These are phyloP conservation scores for Chitala chitala DNA, from an alignment of 2,113 vertebrate genomes.

Conservation along the genomic window DNA sequence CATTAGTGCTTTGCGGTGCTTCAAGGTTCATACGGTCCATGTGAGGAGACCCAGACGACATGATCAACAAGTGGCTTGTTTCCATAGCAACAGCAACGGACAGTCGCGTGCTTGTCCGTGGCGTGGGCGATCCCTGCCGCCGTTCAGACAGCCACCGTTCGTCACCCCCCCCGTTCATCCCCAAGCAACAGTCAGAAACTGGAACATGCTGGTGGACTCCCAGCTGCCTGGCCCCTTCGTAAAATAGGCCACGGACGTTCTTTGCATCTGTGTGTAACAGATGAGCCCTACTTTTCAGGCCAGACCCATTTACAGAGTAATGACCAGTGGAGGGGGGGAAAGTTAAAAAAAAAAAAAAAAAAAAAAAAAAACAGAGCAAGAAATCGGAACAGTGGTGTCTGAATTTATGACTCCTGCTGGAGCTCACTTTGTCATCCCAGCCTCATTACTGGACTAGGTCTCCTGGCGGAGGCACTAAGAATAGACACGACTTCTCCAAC, in stretches of 20 bases:
- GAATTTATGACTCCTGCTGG: conserved; percentile 44
- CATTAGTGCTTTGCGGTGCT: too few relatives aligned
- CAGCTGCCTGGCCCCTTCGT: background rate
- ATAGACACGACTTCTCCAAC: conserved; percentile 48
- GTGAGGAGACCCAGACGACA: too few relatives aligned
- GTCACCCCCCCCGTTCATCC: background rate
- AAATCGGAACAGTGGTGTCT: conserved; percentile 10
- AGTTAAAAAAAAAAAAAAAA: conserved; percentile 18
- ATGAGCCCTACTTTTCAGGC: conserved; percentile 35
- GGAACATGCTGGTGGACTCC: background rate
- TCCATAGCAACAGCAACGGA: too few relatives aligned
- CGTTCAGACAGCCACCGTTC: background rate
- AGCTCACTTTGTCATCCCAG: conserved; percentile 56
- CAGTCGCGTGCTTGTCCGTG: too few relatives aligned
- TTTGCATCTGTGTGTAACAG: conserved; percentile 29
- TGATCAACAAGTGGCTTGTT: too few relatives aligned
- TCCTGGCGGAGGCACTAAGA: conserved; percentile 49
- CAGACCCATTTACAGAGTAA: conserved; percentile 32
- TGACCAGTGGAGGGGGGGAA: conserved; percentile 13
- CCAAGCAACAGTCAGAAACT: background rate
- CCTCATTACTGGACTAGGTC: conserved; percentile 54
- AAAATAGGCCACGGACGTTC: conserved; percentile 6
- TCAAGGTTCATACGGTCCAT: too few relatives aligned
- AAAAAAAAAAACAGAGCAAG: background rate
- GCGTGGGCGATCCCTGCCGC: too few relatives aligned